phyloP scores from a whole-genome alignment of 2,797 vertebrate genomes.

The Danio albolineatus region DNA sequence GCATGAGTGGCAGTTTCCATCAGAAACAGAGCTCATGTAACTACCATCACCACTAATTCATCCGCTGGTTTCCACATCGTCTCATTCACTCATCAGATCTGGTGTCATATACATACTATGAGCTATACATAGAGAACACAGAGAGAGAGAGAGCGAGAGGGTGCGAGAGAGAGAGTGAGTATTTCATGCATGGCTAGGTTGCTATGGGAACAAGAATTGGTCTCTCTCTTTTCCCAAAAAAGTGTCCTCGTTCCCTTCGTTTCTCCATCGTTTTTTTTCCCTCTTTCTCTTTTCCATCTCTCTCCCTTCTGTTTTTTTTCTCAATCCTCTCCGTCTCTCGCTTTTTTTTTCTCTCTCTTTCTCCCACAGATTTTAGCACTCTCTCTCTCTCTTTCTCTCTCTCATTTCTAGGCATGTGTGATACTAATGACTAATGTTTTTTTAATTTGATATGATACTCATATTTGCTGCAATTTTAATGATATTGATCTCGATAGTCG shows the following conservation, averaged over 20 bases:
- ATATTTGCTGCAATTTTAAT: too few species aligned
- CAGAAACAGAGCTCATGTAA: background rate
- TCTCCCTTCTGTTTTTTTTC: slow-evolving; percentile 13
- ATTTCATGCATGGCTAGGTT: slow-evolving; percentile 85
- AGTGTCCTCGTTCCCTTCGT: slow-evolving; percentile 77
- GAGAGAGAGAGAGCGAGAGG: slow-evolving; percentile 75
- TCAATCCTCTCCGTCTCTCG: slow-evolving; percentile 45
- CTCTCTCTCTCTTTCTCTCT: slow-evolving; percentile 35
- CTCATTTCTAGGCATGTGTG: slow-evolving; percentile 3
- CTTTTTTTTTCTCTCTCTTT: slow-evolving; percentile 62
- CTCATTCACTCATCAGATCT: slow-evolving; percentile 49
- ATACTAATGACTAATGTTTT: too few species aligned
- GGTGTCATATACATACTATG: slow-evolving; percentile 54
- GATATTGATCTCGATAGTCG: too few species aligned
- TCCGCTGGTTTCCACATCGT: slow-evolving; percentile 13
- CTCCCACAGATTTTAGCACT: slow-evolving; percentile 57
- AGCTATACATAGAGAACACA: slow-evolving; percentile 59
- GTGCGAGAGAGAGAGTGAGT: slow-evolving; percentile 77
- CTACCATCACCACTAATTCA: background rate
- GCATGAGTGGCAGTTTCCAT: background rate
- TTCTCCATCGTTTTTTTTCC: slow-evolving; percentile 65
- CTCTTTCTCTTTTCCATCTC: slow-evolving; percentile 24
- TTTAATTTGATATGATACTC: too few species aligned
- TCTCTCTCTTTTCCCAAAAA: slow-evolving; percentile 80
- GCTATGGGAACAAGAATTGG: slow-evolving; percentile 87